phyloP scores from a whole-genome alignment of 2,797 vertebrate genomes.

The Taenioides sp. region DNA sequence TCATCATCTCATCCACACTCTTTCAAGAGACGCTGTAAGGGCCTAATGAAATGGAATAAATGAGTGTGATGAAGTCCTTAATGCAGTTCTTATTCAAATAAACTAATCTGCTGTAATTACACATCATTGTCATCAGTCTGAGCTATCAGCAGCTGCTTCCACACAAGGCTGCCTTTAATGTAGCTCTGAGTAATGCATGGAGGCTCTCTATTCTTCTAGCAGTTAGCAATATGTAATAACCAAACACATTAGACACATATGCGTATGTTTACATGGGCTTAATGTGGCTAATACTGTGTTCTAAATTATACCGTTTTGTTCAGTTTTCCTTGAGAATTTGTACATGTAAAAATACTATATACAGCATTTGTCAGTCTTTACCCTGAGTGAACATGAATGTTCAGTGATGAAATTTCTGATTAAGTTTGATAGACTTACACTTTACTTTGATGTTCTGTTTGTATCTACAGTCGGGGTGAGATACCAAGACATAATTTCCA shows the following conservation, averaged over 20 bases:
- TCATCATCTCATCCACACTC: conserved; percentile 23
- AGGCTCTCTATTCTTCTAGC: conserved; percentile 31
- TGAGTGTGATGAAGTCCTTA: conserved; percentile 36
- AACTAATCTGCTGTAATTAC: conserved; percentile 32
- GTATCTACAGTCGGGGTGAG: no score
- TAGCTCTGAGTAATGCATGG: conserved; percentile 30
- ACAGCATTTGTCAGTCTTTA: background rate
- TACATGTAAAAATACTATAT: background rate
- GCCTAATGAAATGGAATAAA: conserved; percentile 40
- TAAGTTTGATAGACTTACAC: no score
- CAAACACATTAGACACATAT: background rate
- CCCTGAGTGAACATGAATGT: no score
- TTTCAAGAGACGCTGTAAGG: conserved; percentile 20
- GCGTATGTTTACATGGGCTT: background rate
- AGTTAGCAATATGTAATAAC: conserved; percentile 22
- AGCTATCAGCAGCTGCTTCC: conserved; percentile 23
- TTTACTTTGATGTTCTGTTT: no score
- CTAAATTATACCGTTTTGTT: background rate
- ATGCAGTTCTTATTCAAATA: conserved; percentile 45
- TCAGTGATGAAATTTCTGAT: no score
- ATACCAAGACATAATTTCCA: no score
- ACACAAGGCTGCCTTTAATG: conserved; percentile 26
- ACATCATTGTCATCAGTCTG: background rate
- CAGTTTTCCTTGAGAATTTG: background rate
- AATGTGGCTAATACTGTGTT: background rate